Evolutionary conservation across 2,888 invertebrate species (phyloP), one percentile per base, ranked within the genome.

Genomic region (Crocallis elinguaria): DNA sequence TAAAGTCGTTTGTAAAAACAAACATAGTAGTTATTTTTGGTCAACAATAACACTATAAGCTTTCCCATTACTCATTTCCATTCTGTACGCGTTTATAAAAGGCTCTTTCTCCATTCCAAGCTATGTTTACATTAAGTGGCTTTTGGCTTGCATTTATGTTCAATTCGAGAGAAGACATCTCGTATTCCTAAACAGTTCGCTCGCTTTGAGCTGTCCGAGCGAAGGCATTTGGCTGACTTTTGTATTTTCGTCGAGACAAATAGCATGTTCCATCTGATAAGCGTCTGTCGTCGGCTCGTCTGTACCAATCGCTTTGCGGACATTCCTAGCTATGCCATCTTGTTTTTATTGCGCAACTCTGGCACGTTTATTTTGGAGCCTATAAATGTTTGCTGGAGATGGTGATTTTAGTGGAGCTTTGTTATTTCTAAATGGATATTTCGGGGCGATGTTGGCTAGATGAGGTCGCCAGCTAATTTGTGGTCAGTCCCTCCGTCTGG

Each of bases 201-300:
- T 58, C 71, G 75, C 77, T 76, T 70, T 70, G 75, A 74, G 74
- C 70, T 77, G 81, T 79, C 80, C 79, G 65, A 71, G 70, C 68
- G 73, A 64, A 75, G 73, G 73, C 73, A 77, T 82, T 84, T 78
- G 82, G 82, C 82, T 79, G 79, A 80, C 81, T 82, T 82, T 79
- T 75, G 79, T 80, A 77, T 80, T 83, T 81, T 79, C 72, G 73
- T 69, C 75, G 73, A 82, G 79, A 84, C 82, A 86, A 86, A 88
- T 86, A 86, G 84, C 84, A 84, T 84, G 84, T 82, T 77, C 75
- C 77, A 88, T 87, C 86, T 77, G 86, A 88, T 88, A 88, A 86
- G 84, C 74, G 79, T 66, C 75, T 84, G 87, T 87, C 86, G 84
- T 82, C 88, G 81, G 77, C 78, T 83, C 81, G 82, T 84, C 84